Base-by-base conservation (phyloP, 2,113 vertebrate genomes). In the Poeciliopsis retropinna region DNA sequence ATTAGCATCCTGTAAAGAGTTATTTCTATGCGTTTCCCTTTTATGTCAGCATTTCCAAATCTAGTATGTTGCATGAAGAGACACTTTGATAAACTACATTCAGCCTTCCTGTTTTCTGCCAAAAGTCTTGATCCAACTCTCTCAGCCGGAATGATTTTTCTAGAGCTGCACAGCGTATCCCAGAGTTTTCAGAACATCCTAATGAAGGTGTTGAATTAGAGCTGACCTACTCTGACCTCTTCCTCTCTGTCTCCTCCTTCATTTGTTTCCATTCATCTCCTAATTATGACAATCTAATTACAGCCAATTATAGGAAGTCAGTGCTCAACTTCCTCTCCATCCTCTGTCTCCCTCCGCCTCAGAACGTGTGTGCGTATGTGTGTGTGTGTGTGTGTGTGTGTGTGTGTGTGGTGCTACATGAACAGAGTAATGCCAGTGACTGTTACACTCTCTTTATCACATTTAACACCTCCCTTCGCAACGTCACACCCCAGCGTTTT, bases 211-310 rank as follows among this genome's bases (percentile, higher is more conserved):
- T 81, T 87, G 80, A 83, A 85, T 85, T 88, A 91, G 91, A 82
- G 82, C 81, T 88, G 86, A 87, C 89, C 87, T 83, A 73, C 77
- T 62, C 78, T 85, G 87, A 86, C 87, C 87, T 86, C 88, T 86
- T 72, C 74, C 79, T 87, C 77, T 87, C 82, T 64, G 73, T 82
- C 85, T 78, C 76, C 83, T 81, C 77, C 86, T 84, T 91, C 78
- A 76, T 90, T 76, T 64, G 8, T 83, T 87, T 90, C 87, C 85
- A 86, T 92, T 89, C 79, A 85, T 90, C 84, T 83, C 81, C 82
- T 80, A 67, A 87, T 93, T 90, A 92, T 89, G 84, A 87, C 85
- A 91, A 92, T 91, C 89, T 92, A 91, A 93, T 93, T 92, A 92
- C 87, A 80, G 88, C 80, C 92, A 94, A 92, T 94, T 92, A 89